These are phyloP conservation scores for Brachionichthys hirsutus DNA, from an alignment of 2,113 vertebrate species.

Conservation along the genomic window DNA sequence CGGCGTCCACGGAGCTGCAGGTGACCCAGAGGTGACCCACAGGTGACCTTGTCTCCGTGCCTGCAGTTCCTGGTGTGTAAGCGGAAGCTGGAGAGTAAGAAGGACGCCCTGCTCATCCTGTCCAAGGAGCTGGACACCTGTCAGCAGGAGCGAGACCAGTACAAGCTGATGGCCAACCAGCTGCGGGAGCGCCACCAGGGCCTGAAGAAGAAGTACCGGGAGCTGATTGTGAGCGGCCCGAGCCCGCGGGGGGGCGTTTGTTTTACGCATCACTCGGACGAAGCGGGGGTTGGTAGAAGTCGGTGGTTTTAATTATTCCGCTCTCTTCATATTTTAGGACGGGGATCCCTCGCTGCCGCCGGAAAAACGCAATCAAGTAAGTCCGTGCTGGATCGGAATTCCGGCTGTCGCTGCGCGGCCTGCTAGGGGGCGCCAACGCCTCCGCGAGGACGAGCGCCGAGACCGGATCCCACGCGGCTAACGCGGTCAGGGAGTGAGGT, in stretches of 20 bases:
- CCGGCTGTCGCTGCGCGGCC: too few relatives aligned
- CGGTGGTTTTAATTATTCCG: background rate
- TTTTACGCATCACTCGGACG: too few relatives aligned
- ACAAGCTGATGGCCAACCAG: constrained; percentile 98
- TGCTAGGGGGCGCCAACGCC: too few relatives aligned
- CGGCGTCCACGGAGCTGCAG: too few relatives aligned
- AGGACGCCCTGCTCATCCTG: constrained; percentile 93
- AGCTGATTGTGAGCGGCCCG: constrained; percentile 86
- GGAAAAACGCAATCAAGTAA: constrained; percentile 96
- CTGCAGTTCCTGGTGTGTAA: constrained; percentile 91
- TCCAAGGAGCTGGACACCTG: constrained; percentile 96
- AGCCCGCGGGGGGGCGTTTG: background rate
- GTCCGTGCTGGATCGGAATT: constrained; percentile 8
- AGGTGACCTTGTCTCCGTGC: background rate
- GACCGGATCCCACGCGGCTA: too few relatives aligned
- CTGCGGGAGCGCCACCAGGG: constrained; percentile 92
- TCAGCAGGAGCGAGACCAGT: constrained; percentile 97
- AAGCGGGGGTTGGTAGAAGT: too few relatives aligned
- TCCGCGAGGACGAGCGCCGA: too few relatives aligned
- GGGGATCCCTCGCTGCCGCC: constrained; percentile 92
- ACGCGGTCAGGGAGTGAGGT: too few relatives aligned
- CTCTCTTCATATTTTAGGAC: constrained; percentile 77
- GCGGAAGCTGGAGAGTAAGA: constrained; percentile 96
- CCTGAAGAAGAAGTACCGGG: constrained; percentile 95
- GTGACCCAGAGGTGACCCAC: too few relatives aligned